Base-by-base conservation (phyloP, 2,888 invertebrate species). In the Apeira syringaria region DNA sequence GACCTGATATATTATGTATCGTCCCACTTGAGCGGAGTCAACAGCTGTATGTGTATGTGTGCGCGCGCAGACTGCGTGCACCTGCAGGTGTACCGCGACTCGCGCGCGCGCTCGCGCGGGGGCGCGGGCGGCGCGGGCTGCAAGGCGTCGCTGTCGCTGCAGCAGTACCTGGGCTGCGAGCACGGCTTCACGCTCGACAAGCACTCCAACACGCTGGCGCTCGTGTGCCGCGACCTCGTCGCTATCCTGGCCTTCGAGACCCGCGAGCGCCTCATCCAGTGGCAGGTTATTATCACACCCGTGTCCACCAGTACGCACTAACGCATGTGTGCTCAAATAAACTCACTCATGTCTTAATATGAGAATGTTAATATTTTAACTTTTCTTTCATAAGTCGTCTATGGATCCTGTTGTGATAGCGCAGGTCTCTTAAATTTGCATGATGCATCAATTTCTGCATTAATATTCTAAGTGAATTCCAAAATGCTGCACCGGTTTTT, bases 171-270 rank as follows among this genome's bases (percentile, higher is more conserved):
- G 47, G 97, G 96, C 48, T 91, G 95, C 67, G 96, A 97, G 89
- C 92, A 94, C 47, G 95, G 96, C 56, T 97, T 97, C 86, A 95
- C 96, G 42, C 91, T 97, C 68, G 97, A 97, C 90, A 96, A 96
- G 83, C 97, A 97, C 87, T 95, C 95, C 48, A 94, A 97, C 85
- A 97, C 97, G 31, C 93, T 97, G 67, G 97, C 97, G 54, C 94
- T 97, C 60, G 92, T 97, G 56, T 97, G 97, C 79, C 94, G 95
- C 62, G 96, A 97, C 77, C 94, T 95, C 53, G 94, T 94, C 37
- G 95, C 96, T 29, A 93, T 97, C 24, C 91, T 97, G 52, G 97
- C 97, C 10, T 97, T 97, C 79, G 96, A 97, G 77, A 95, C 95
- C 44, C 90, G 97, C 52, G 97, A 97, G 83, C 90, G 95, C 20